Evolutionary conservation across 2,888 invertebrate species (phyloP), one percentile per base, ranked within the genome.

Genomic region (Meloe dianella): DNA sequence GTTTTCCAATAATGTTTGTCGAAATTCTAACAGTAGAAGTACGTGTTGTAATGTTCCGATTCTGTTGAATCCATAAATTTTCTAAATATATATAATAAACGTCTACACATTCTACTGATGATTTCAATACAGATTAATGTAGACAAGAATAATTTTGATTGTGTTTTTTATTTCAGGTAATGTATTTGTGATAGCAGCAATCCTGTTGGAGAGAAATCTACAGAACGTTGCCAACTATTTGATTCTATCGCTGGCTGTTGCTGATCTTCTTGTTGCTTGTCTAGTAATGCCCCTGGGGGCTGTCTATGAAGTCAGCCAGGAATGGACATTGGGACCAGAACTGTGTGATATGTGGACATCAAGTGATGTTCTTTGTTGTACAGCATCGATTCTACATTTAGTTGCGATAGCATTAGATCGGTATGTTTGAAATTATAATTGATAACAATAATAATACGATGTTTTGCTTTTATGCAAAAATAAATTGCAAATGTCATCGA

Each of bases 331-430:
- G 73, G 95, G 95, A 64, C 92, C 94, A 30, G 92, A 92, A 79
- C 87, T 95, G 66, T 96, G 97, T 85, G 96, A 97, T 84, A 93
- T 96, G 90, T 96, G 95, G 95, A 95, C 95, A 32, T 93, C 93
- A 38, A 92, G 93, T 67, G 96, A 97, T 82, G 96, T 97, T 22
- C 88, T 96, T 17, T 95, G 96, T 84, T 96, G 96, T 84, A 92
- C 92, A 30, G 92, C 93, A 54, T 92, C 92, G 63, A 93, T 93
- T 75, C 85, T 93, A 66, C 93, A 93, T 84, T 87, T 93, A 61
- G 92, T 93, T 66, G 92, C 92, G 73, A 93, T 93, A 74, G 93
- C 93, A 69, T 86, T 92, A 67, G 93, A 93, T 86, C 90, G 93
- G 93, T 92, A 80, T 83, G 47, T 47, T 9, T 20, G 10, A 1